These are phyloP conservation scores for Ivindomyrus marchei DNA, from an alignment of 2,113 vertebrate genomes.

Conservation along the genomic window DNA sequence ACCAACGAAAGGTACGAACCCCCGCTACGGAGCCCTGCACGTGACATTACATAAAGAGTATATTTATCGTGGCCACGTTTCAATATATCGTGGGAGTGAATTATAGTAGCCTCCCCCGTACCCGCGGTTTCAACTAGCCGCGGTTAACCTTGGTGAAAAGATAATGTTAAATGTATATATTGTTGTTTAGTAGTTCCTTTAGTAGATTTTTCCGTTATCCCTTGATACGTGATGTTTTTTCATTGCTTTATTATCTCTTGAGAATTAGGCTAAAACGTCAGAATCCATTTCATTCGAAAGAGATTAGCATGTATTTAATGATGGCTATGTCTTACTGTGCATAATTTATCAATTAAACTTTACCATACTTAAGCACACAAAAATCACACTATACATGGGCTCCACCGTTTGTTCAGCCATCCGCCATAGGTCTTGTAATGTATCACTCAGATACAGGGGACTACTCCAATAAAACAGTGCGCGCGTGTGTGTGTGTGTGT, in stretches of 20 bases:
- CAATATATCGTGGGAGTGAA: too few relatives aligned
- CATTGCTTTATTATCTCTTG: neutral
- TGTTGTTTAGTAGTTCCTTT: neutral
- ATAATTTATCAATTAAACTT: neutral
- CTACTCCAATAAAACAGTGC: neutral
- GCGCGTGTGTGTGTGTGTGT: too few relatives aligned
- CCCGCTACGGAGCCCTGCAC: too few relatives aligned
- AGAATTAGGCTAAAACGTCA: neutral
- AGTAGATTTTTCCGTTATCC: neutral
- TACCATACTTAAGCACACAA: too few relatives aligned
- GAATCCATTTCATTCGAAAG: neutral
- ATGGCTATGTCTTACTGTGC: neutral
- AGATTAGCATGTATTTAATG: neutral
- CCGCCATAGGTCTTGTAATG: neutral
- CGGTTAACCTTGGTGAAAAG: neutral
- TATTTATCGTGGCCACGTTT: too few relatives aligned
- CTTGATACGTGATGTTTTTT: neutral
- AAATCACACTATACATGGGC: too few relatives aligned
- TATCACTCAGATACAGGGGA: neutral
- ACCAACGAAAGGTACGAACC: too few relatives aligned
- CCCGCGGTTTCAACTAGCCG: too few relatives aligned
- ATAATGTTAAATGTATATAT: neutral
- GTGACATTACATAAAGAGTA: too few relatives aligned
- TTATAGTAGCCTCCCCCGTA: neutral
- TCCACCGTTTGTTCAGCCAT: too few relatives aligned